phyloP scores from a whole-genome alignment of 2,113 vertebrate species.

The Microtus richardsoni region DNA sequence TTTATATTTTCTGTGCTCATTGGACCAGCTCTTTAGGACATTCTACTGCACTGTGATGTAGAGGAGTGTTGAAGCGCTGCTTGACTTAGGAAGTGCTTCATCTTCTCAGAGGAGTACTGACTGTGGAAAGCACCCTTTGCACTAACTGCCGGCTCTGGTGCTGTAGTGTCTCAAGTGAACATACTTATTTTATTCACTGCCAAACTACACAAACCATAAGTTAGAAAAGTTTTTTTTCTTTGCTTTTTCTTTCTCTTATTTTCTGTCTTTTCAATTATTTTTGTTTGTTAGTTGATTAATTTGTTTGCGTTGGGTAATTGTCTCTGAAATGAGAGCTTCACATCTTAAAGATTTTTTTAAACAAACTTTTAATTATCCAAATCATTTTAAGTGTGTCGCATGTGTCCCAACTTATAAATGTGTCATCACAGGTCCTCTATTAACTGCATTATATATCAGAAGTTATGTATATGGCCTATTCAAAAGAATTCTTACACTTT shows the following conservation, averaged over 20 bases:
- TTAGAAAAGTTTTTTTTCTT: background rate
- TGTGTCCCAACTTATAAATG: background rate
- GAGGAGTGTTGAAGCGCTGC: background rate
- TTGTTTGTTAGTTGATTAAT: background rate
- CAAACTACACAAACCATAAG: background rate
- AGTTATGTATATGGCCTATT: background rate
- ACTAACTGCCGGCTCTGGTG: background rate
- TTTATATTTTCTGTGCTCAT: background rate
- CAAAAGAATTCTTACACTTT: conserved; percentile 41
- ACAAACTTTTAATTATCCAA: conserved; percentile 3
- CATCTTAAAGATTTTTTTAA: background rate
- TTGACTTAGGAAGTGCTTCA: background rate
- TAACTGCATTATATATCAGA: background rate
- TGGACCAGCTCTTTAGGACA: background rate
- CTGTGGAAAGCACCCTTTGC: background rate
- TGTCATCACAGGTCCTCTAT: background rate
- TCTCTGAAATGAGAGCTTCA: background rate
- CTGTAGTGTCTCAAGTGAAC: background rate
- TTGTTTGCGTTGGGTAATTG: background rate
- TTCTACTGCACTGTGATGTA: background rate
- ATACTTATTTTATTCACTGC: background rate
- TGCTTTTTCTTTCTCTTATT: background rate
- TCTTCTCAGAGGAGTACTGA: background rate
- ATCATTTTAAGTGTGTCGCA: background rate
- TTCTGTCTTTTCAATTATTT: background rate